Percentiles rank a stretch among this genome's conserved stretches.
Conservation (phyloP, 2,888 invertebrate genomes). For the Lepidonotus clava region DNA sequence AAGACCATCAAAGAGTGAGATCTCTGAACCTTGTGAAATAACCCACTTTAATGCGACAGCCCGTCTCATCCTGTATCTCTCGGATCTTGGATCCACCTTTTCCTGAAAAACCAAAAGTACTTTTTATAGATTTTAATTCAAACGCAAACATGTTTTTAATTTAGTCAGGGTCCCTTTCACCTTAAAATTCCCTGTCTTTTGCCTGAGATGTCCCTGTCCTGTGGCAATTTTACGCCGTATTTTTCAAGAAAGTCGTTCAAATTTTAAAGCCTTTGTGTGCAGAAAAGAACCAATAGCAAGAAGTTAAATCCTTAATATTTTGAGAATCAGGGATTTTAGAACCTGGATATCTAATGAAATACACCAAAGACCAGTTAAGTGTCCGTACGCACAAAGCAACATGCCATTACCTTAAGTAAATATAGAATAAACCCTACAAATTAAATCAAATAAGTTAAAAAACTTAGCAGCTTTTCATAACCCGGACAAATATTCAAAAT, state of each 20-base stretch:
- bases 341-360: background rate
- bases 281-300: background rate
- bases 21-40: background rate
- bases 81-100: slow-evolving; percentile 8
- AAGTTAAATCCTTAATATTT: too few species aligned
- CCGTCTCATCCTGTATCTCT: background rate
- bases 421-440: background rate
- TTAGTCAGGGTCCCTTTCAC: background rate
- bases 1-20: background rate
- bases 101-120: background rate
- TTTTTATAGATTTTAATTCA: background rate
- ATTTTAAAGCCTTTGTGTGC: background rate
- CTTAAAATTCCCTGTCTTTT: background rate
- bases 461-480: background rate
- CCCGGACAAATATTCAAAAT: too few species aligned
- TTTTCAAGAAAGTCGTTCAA: background rate
- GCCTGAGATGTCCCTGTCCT: background rate
- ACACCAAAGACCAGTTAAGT: background rate
- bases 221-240: too few species aligned
- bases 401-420: background rate
- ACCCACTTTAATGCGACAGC: background rate
- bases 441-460: background rate
- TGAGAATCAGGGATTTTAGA: too few species aligned
- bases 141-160: background rate
- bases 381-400: too few species aligned